phyloP scores from a whole-genome alignment of 2,888 invertebrate species.

The Polydrusus pterygomalis region DNA sequence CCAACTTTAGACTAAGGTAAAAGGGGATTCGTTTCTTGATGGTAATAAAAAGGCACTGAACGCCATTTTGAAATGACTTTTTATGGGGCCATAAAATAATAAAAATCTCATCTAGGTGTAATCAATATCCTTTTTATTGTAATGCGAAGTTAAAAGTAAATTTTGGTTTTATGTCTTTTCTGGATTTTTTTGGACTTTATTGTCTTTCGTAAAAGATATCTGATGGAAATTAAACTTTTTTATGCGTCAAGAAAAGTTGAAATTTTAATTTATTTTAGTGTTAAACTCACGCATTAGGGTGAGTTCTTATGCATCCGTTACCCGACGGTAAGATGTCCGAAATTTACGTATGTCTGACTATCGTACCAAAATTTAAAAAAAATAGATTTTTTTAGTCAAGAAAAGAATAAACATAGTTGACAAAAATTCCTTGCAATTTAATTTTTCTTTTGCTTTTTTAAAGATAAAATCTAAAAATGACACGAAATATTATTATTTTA shows the following conservation, averaged over 20 bases:
- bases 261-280: not conserved
- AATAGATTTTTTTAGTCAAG: too few species aligned
- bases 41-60: constrained; percentile 68
- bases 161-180: constrained; percentile 59
- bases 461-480: too few species aligned
- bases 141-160: constrained; percentile 67
- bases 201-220: constrained; percentile 14
- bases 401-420: too few species aligned
- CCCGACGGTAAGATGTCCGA: too few species aligned
- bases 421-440: too few species aligned
- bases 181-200: constrained; percentile 39
- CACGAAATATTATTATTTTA: too few species aligned
- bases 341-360: too few species aligned
- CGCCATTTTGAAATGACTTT: constrained; percentile 69
- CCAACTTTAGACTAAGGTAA: constrained; percentile 60
- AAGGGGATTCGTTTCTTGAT: constrained; percentile 60
- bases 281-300: too few species aligned
- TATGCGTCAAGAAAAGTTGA: not conserved
- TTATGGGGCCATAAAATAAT: constrained; percentile 67
- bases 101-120: constrained; percentile 68
- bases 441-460: too few species aligned
- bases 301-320: too few species aligned
- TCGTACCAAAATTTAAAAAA: too few species aligned
- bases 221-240: constrained; percentile 19
- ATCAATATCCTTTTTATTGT: constrained; percentile 68